Conservation (phyloP, 1,140 invertebrate species). For the Hypothenemus hampei region DNA sequence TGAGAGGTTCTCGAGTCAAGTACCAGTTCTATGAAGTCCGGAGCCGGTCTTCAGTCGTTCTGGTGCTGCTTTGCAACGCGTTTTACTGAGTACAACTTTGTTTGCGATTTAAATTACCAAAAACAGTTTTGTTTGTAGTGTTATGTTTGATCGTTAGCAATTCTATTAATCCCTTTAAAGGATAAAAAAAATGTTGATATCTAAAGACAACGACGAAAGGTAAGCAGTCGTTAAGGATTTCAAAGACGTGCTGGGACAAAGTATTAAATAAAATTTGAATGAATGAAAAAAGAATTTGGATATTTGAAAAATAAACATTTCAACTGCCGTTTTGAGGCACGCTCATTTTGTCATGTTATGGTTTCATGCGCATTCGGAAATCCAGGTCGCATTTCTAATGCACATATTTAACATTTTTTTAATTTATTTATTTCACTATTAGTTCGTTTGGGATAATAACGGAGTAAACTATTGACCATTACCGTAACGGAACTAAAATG, state of each 20-base stretch:
- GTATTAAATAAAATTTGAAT: no score
- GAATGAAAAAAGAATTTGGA: no score
- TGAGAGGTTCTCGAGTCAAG: conserved; percentile 4
- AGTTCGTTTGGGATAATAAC: background rate
- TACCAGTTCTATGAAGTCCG: conserved; percentile 3
- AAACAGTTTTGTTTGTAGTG: no score
- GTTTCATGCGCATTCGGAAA: background rate
- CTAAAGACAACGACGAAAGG: conserved; percentile 9
- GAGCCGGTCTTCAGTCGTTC: conserved; percentile 1
- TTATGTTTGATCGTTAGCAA: background rate
- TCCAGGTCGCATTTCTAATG: background rate
- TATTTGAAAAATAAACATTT: background rate
- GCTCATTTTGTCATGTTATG: background rate
- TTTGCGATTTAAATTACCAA: background rate
- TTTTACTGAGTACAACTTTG: background rate
- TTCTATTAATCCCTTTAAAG: background rate
- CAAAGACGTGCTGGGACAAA: no score
- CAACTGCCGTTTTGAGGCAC: background rate
- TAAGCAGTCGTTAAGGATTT: no score
- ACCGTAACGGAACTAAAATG: no score
- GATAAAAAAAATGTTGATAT: conserved; percentile 1
- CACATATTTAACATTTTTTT: background rate
- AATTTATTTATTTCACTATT: no score
- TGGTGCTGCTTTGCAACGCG: background rate
- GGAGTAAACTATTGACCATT: no score